Evolutionary conservation across 1,140 invertebrate species (phyloP).

Genomic region (Ceratina calcarata): DNA sequence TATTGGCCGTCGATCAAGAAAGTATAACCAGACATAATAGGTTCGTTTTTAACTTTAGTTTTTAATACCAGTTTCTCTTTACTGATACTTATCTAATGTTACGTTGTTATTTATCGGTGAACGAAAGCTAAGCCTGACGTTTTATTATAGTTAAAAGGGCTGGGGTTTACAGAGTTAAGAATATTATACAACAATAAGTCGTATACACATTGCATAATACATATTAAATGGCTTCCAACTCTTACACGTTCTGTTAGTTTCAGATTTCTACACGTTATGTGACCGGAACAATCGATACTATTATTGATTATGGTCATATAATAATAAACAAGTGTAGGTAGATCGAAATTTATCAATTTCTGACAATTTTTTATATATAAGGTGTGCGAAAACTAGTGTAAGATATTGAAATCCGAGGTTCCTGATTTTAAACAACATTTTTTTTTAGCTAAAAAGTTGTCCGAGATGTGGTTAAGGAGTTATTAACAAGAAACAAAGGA

Average conservation of each 20-base stretch:
- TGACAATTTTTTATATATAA: too few relatives aligned
- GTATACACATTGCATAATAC: slow-evolving; percentile 37
- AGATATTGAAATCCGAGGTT: too few relatives aligned
- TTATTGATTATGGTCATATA: too few relatives aligned
- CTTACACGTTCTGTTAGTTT: slow-evolving; percentile 24
- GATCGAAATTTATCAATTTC: too few relatives aligned
- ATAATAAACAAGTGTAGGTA: too few relatives aligned
- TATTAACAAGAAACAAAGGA: too few relatives aligned
- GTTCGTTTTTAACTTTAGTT: slow-evolving; percentile 7
- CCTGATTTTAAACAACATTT: too few relatives aligned
- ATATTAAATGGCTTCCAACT: slow-evolving; percentile 44
- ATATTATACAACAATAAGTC: slow-evolving; percentile 41
- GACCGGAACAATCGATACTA: background rate
- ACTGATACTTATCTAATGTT: slow-evolving; percentile 9
- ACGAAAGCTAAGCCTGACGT: background rate
- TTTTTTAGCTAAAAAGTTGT: too few relatives aligned
- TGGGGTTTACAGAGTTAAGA: slow-evolving; percentile 18
- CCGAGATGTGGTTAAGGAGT: too few relatives aligned
- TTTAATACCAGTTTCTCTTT: background rate
- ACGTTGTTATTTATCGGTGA: background rate
- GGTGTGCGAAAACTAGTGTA: too few relatives aligned
- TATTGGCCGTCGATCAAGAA: background rate
- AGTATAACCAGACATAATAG: background rate
- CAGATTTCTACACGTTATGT: background rate
- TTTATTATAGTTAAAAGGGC: slow-evolving; percentile 7